A percentile compares a stretch with the other conserved stretches of the same genome.
Evolutionary conservation across 1,140 invertebrate species (phyloP).

Genomic region (Drosophila sucinea): DNA sequence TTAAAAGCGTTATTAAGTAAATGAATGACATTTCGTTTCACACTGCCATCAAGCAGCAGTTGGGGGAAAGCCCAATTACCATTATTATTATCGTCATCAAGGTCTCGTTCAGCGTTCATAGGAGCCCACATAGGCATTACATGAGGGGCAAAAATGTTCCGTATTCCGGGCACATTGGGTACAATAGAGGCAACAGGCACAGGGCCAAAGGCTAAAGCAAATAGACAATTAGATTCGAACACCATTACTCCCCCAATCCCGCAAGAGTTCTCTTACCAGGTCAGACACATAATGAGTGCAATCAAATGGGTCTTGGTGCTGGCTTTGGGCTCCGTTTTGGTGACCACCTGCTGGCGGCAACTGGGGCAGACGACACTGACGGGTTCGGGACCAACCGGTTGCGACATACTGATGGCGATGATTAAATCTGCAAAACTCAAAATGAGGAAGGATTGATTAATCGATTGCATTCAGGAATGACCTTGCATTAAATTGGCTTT

Average conservation of each 20-base stretch:
- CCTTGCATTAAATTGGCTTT: conserved; percentile 36
- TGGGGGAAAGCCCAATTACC: conserved; percentile 8
- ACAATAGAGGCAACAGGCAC: conserved; percentile 87
- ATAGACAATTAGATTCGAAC: not conserved
- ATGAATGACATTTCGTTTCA: not conserved
- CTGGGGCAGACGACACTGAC: conserved; percentile 84
- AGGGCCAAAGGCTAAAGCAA: conserved; percentile 84
- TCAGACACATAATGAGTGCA: conserved; percentile 85
- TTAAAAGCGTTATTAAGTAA: not conserved
- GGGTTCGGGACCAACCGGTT: conserved; percentile 83
- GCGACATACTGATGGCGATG: conserved; percentile 44
- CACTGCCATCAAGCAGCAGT: conserved; percentile 4
- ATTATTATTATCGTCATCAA: too few species aligned
- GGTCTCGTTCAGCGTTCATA: conserved; percentile 74
- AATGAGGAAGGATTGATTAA: conserved; percentile 18
- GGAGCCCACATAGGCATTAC: conserved; percentile 85
- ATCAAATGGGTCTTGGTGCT: conserved; percentile 86
- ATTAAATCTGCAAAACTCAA: not conserved
- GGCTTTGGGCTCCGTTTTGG: conserved; percentile 83
- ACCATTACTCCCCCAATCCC: too few species aligned
- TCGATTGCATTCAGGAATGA: conserved; percentile 7
- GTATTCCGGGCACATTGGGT: conserved; percentile 86
- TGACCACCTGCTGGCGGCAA: conserved; percentile 84
- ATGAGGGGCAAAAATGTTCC: conserved; percentile 88
- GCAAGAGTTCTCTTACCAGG: conserved; percentile 83